Evolutionary conservation across 2,888 invertebrate species (phyloP).

Genomic region (Melieria omissa): DNA sequence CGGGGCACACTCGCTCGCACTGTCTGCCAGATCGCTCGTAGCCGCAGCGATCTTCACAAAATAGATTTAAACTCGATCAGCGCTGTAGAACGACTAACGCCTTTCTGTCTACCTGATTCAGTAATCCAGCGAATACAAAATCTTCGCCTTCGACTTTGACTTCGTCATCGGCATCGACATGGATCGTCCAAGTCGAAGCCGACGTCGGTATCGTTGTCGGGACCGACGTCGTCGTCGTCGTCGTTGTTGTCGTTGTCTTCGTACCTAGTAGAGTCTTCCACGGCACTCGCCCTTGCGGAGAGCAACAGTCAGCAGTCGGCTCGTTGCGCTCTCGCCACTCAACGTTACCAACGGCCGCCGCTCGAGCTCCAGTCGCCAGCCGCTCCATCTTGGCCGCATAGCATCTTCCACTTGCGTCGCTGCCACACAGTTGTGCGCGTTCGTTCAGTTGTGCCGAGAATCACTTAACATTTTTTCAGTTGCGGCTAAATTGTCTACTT

Average conservation of each 20-base stretch:
- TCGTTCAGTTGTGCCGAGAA: constrained; percentile 27
- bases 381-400: too few relatives aligned
- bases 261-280: too few relatives aligned
- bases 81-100: constrained; percentile 68
- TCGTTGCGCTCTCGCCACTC: too few relatives aligned
- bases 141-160: constrained; percentile 21
- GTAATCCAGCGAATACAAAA: constrained; percentile 29
- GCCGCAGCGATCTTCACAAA: constrained; percentile 51
- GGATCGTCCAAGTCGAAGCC: constrained; percentile 20
- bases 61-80: constrained; percentile 67
- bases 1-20: too few relatives aligned
- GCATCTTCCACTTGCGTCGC: too few relatives aligned
- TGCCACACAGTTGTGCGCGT: too few relatives aligned
- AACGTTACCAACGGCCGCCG: neutral
- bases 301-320: too few relatives aligned
- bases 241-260: neutral
- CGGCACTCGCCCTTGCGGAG: too few relatives aligned
- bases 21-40: too few relatives aligned
- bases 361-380: too few relatives aligned
- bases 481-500: too few relatives aligned
- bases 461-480: too few relatives aligned
- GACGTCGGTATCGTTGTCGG: constrained; percentile 25
- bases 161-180: constrained; percentile 30
- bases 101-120: constrained; percentile 68
- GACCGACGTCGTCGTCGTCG: constrained; percentile 2